Evolutionary conservation across 2,888 invertebrate genomes (phyloP), one percentile per base, ranked within the genome.

Genomic region (Erebia epiphron): DNA sequence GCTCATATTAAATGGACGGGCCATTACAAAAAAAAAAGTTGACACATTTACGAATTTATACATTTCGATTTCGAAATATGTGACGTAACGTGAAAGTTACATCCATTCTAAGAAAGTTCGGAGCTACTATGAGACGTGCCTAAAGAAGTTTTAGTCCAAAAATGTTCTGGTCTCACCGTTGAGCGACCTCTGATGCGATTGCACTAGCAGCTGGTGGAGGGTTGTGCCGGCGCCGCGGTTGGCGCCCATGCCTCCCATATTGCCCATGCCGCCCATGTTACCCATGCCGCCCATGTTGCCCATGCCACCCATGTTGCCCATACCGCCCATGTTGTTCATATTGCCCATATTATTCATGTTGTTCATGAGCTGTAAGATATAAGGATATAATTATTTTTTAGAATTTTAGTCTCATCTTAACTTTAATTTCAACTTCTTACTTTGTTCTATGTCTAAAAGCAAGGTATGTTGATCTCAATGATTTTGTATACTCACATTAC

Each of bases 131-230:
- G 35, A 35, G 7, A 35, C 35, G 35, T 1, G 35, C 7, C 35
- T 35, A 35, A 0, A 35, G 35, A 7, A 5, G 7, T 26, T 26
- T 26, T 26, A 35, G 35, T 35, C 35, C 35, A 35, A 35, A 35
- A 7, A 7, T 35, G 35, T 35, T 35, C 35, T 35, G 5, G 13
- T 75, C 79, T 81, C 73, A 93, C 93, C 94, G 75, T 90, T 93
- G 67, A 92, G 86, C 70, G 86, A 87, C 79, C 91, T 86, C 81
- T 93, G 93, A 67, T 93, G 93, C 0, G 92, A 90, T 79, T 93
- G 92, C 49, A 90, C 89, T 14, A 94, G 89, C 66, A 94, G 86
- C 78, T 95, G 94, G 71, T 94, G 94, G 26, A 93, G 86, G 57
- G 94, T 94, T 74, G 89, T 91, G 84, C 90, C 89, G 81, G 85